Evolutionary conservation across 2,797 vertebrate species (phyloP), one percentile per base, ranked within the genome.

Genomic region (Cynopterus sphinx): DNA sequence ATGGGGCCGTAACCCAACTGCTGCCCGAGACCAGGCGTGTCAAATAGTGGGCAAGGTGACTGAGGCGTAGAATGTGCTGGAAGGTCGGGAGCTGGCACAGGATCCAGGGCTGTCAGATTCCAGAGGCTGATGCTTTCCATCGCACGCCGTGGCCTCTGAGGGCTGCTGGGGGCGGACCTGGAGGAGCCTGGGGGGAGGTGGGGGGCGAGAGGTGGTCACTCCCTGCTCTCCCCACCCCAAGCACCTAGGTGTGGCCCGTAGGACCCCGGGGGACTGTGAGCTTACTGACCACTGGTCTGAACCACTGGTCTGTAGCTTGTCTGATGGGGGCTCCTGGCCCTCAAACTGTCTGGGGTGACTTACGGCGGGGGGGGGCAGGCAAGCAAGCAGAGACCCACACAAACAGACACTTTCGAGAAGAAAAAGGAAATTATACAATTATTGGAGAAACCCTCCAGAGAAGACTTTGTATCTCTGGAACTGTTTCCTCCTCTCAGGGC

Each of bases 311-410:
- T 46, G 16, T 9, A n/a, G 26, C 12, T 61, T 55, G 73, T 89
- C 82, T 68, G 53, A 33, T 33, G 67, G 71, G 36, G 67, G 33
- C 19, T n/a, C 57, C 5, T 26, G 73, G 31, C 53, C 70, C 55
- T 63, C 43, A 11, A 9, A 16, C 46, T 84, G 8, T 49, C 51
- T 68, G 53, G 81, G 28, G 26, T 6, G 11, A 33, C n/a, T 51
- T 83, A 33, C 0, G 7, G 36, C 49, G n/a, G 5, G 2, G 17
- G 33, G 11, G 46, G 1, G 21, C 10, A 39, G 41, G 6, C 26
- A 4, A 36, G 6, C 26, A 3, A 17, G 43, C 73, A 59, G 46
- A 79, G 17, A 26, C 16, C 39, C 22, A 10, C 1, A 2, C 0
- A 3, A 57, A 63, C 43, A 59, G 59, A 65, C 10, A 6, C 24